These are phyloP conservation scores for Clistopyga incitator DNA, from an alignment of 2,888 invertebrate species.

Conservation along the genomic window DNA sequence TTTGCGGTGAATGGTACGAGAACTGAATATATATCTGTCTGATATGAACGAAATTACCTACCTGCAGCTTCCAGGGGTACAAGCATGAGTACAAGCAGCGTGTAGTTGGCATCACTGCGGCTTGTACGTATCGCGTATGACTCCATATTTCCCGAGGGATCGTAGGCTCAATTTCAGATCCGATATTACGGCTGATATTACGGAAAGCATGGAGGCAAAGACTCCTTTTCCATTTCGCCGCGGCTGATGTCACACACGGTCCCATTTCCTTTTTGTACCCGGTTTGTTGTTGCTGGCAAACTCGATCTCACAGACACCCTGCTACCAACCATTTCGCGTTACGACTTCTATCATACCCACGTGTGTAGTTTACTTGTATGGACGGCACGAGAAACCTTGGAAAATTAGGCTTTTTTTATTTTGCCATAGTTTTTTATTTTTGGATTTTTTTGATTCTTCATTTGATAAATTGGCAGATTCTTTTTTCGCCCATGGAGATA, in stretches of 20 bases:
- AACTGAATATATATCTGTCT: constrained; percentile 43
- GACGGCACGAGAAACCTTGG: constrained; percentile 1
- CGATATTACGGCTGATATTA: constrained; percentile 71
- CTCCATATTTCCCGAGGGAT: constrained; percentile 76
- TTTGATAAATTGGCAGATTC: too few species aligned
- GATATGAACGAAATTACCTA: constrained; percentile 62
- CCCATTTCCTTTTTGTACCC: constrained; percentile 26
- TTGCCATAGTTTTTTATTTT: too few species aligned
- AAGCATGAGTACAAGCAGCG: constrained; percentile 35
- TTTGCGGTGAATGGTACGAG: constrained; percentile 31
- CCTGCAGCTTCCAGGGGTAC: constrained; percentile 45
- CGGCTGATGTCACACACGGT: constrained; percentile 39
- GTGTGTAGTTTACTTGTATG: constrained; percentile 14
- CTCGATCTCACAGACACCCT: constrained; percentile 51
- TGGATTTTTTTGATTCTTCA: too few species aligned
- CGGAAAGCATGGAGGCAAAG: constrained; percentile 59
- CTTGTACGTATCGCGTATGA: constrained; percentile 68
- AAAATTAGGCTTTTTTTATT: neutral
- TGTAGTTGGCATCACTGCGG: constrained; percentile 29
- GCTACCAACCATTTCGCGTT: constrained; percentile 53
- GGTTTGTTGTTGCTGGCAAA: constrained; percentile 51
- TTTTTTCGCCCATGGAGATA: neutral
- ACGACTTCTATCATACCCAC: constrained; percentile 46
- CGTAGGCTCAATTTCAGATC: constrained; percentile 73
- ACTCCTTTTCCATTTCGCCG: constrained; percentile 62